Percentiles rank a stretch among this genome's conserved stretches.
Conservation (phyloP, 2,797 vertebrate genomes). For the Anolis apletophallus region DNA sequence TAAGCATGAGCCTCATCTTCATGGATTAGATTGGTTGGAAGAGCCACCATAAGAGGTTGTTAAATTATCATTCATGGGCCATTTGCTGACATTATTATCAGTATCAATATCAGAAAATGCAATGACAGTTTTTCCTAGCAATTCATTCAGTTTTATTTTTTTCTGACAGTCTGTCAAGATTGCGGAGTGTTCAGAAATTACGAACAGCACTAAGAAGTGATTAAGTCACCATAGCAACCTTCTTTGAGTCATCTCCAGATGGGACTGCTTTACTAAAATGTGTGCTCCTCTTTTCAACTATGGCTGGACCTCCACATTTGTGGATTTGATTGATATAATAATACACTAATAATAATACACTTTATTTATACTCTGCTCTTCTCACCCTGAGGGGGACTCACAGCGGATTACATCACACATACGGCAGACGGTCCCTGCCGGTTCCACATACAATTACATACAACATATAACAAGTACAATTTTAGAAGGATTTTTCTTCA, state of each 20-base stretch:
- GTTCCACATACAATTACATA: too few species aligned
- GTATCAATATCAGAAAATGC: neutral
- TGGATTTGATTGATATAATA: too few species aligned
- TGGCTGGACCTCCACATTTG: too few species aligned
- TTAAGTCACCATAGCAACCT: neutral
- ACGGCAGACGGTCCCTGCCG: too few species aligned
- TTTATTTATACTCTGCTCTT: too few species aligned
- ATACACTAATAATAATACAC: too few species aligned
- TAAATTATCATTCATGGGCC: too few species aligned
- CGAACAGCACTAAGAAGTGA: neutral
- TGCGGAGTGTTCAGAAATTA: neutral
- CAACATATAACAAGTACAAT: too few species aligned
- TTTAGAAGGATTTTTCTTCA: too few species aligned
- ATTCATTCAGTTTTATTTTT: neutral
- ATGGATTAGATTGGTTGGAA: neutral
- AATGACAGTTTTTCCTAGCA: neutral
- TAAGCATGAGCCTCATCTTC: neutral
- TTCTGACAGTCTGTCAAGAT: neutral
- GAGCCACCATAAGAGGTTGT: neutral
- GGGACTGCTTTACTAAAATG: neutral
- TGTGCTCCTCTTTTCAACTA: neutral
- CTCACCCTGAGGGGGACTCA: too few species aligned
- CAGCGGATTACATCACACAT: too few species aligned
- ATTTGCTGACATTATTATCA: neutral
- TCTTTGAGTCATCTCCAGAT: neutral